Percentiles rank a stretch among this genome's conserved stretches.
These are phyloP conservation scores for Acanthopagrus latus DNA, from an alignment of 2,797 vertebrate genomes.

Conservation along the genomic window DNA sequence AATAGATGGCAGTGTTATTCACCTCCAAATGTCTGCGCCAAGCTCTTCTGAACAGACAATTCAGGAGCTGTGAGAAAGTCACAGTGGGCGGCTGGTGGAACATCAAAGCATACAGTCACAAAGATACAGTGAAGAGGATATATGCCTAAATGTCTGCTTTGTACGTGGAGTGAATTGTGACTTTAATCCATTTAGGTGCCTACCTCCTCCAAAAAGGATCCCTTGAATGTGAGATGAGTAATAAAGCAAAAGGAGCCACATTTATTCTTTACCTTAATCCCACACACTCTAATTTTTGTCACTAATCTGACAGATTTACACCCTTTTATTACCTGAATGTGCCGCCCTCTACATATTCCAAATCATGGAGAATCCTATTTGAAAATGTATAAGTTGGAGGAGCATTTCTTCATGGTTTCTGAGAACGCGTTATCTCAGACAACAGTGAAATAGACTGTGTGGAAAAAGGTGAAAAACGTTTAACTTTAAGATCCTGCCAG, in stretches of 20 bases:
- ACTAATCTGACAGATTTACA: constrained; percentile 82
- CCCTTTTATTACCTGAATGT: constrained; percentile 78
- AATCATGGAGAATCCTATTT: constrained; percentile 70
- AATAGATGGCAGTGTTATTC: constrained; percentile 81
- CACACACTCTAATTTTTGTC: constrained; percentile 76
- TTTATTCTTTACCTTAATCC: constrained; percentile 79
- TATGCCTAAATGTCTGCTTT: constrained; percentile 77
- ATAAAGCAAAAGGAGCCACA: constrained; percentile 74
- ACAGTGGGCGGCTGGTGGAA: constrained; percentile 80
- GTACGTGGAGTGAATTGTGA: constrained; percentile 73
- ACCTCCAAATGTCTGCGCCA: constrained; percentile 66
- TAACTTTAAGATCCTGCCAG: constrained; percentile 31
- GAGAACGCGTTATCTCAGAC: constrained; percentile 61
- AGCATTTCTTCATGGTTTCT: constrained; percentile 64
- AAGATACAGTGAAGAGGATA: constrained; percentile 72
- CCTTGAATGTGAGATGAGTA: constrained; percentile 76
- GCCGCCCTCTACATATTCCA: constrained; percentile 70
- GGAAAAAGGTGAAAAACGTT: constrained; percentile 47
- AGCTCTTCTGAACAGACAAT: constrained; percentile 71
- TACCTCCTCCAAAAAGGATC: constrained; percentile 70
- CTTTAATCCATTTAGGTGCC: constrained; percentile 82
- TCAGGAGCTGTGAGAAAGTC: constrained; percentile 67
- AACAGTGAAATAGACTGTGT: constrained; percentile 65
- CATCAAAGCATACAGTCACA: constrained; percentile 78
- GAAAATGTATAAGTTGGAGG: constrained; percentile 59